Percentiles rank a stretch among this genome's conserved stretches.
Conservation (phyloP, 1,140 invertebrate genomes). For the Cecropterus lyciades region DNA sequence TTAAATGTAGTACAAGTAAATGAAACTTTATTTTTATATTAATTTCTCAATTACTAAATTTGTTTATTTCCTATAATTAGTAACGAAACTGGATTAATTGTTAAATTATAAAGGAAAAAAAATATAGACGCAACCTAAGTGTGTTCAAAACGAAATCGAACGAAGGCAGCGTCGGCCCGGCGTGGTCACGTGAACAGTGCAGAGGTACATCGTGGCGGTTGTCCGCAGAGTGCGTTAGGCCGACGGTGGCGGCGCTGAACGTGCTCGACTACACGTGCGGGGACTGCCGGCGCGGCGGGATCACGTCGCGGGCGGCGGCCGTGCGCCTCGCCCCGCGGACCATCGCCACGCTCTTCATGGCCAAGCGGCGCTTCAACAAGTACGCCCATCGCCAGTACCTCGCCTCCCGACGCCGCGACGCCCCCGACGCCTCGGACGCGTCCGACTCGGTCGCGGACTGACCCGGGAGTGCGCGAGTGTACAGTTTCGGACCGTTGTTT, state of each 20-base stretch:
- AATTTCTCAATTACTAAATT: no score
- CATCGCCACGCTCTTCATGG: constrained; percentile 80
- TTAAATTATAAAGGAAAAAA: no score
- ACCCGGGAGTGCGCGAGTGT: neutral
- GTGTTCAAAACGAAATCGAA: no score
- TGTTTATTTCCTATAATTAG: no score
- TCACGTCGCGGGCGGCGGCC: constrained; percentile 77
- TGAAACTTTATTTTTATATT: no score
- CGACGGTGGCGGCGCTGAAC: constrained; percentile 65
- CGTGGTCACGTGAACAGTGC: no score
- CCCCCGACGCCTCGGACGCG: neutral
- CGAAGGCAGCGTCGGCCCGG: no score
- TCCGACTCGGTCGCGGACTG: neutral
- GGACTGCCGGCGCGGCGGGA: constrained; percentile 76
- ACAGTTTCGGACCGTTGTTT: no score
- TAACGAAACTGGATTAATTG: no score
- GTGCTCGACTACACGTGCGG: constrained; percentile 81
- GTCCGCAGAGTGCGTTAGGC: constrained; percentile 76
- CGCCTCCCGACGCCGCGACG: constrained; percentile 45
- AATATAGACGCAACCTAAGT: no score
- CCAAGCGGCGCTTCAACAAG: constrained; percentile 81
- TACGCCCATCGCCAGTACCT: constrained; percentile 80
- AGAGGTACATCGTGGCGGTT: no score
- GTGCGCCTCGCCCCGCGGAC: constrained; percentile 74
- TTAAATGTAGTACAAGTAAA: no score